These are phyloP conservation scores for Caenorhabditis macrosperma DNA, from an alignment of 2,888 invertebrate genomes.

Conservation along the genomic window DNA sequence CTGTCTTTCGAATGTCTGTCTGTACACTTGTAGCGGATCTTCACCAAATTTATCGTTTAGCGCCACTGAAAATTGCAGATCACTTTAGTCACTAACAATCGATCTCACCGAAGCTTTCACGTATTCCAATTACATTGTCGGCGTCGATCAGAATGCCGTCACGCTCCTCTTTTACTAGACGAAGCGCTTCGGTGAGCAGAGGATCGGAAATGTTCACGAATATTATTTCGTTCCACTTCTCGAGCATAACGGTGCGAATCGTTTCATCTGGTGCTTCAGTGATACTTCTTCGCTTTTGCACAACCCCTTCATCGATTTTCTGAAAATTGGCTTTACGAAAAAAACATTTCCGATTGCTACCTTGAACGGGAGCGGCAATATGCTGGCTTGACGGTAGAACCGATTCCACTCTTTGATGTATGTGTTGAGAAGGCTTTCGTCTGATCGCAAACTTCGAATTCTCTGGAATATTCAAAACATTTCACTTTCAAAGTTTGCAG, in stretches of 20 bases:
- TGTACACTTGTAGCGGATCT: conserved; percentile 94
- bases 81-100: background rate
- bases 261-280: conserved; percentile 5
- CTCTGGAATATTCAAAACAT: conserved; percentile 81
- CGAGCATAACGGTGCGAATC: conserved; percentile 86
- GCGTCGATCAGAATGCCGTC: conserved; percentile 98
- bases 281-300: background rate
- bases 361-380: conserved; percentile 82
- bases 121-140: conserved; percentile 95
- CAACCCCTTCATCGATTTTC: conserved; percentile 8
- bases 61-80: conserved; percentile 85
- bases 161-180: conserved; percentile 94
- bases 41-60: conserved; percentile 88
- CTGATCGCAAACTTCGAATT: conserved; percentile 92
- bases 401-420: conserved; percentile 99
- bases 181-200: conserved; percentile 94
- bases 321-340: background rate
- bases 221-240: conserved; percentile 98
- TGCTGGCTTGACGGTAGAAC: conserved; percentile 97
- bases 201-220: conserved; percentile 95
- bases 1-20: conserved; percentile 94
- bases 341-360: conserved; percentile 32
- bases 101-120: conserved; percentile 93
- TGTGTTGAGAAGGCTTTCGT: conserved; percentile 93
- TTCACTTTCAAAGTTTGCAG: background rate